A percentile compares a stretch with the other conserved stretches of the same genome.
Conservation (phyloP, 2,888 invertebrate genomes). For the Aquatica leii region DNA sequence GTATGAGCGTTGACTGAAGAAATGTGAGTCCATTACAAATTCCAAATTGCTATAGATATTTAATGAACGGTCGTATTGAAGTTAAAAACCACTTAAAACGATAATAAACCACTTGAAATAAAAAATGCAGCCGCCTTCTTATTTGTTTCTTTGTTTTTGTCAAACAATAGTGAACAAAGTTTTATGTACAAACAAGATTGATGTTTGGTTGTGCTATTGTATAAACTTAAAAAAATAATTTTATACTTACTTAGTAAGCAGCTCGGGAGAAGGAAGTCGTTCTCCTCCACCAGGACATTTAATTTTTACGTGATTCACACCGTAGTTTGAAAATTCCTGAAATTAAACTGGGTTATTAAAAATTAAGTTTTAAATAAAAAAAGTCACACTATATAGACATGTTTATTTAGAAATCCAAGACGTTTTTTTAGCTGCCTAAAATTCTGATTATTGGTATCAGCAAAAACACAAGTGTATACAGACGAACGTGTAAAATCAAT, state of each 20-base stretch:
- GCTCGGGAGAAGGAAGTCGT: slow-evolving; percentile 61
- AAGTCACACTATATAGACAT: too few species aligned
- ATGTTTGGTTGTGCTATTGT: too few species aligned
- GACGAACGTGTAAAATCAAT: too few species aligned
- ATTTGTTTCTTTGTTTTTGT: slow-evolving; percentile 34
- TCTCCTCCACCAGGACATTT: slow-evolving; percentile 63
- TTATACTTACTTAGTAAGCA: slow-evolving; percentile 60
- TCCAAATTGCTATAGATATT: slow-evolving; percentile 25
- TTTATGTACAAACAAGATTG: slow-evolving; percentile 5
- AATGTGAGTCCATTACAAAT: slow-evolving; percentile 22
- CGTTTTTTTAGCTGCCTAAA: too few species aligned
- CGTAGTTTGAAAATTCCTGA: slow-evolving; percentile 59
- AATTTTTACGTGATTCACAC: slow-evolving; percentile 63
- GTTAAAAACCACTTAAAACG: slow-evolving; percentile 33
- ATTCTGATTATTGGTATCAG: too few species aligned
- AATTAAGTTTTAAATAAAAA: not conserved
- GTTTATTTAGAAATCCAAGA: too few species aligned
- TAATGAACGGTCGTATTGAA: slow-evolving; percentile 30
- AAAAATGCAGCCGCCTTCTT: slow-evolving; percentile 32
- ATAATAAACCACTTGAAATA: slow-evolving; percentile 33
- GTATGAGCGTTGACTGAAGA: slow-evolving; percentile 3
- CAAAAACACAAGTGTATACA: too few species aligned
- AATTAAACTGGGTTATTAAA: slow-evolving; percentile 42
- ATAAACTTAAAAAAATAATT: too few species aligned
- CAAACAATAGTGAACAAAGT: slow-evolving; percentile 27